Evolutionary conservation across 2,888 invertebrate genomes (phyloP).

Genomic region (Celastrina argiolus): DNA sequence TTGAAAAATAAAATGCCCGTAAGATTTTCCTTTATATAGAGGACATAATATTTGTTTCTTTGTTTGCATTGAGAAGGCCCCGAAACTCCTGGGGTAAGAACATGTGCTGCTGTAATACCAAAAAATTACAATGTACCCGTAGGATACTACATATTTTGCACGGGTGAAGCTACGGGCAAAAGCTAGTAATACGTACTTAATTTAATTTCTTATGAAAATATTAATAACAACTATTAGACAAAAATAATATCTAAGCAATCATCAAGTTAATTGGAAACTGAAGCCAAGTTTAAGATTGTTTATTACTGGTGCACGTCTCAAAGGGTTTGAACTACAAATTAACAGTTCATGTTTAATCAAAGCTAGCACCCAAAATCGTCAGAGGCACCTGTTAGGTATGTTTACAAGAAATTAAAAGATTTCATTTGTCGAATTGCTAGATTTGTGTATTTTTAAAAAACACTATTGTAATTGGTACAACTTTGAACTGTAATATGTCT

Average conservation of each 20-base stretch:
- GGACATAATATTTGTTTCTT: too few species aligned
- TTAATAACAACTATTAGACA: neutral
- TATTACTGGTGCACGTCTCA: constrained; percentile 11
- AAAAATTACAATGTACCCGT: too few species aligned
- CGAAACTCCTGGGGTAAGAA: too few species aligned
- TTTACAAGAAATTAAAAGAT: neutral
- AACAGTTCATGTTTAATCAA: constrained; percentile 19
- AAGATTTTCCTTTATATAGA: too few species aligned
- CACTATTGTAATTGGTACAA: too few species aligned
- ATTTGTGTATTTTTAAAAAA: neutral
- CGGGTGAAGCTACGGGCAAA: too few species aligned
- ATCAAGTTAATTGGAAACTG: constrained; percentile 13
- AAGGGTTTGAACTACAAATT: constrained; percentile 21
- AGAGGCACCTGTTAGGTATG: neutral
- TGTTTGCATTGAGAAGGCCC: too few species aligned
- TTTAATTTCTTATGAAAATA: neutral
- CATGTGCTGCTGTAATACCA: too few species aligned
- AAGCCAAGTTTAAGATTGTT: constrained; percentile 12
- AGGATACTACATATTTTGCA: too few species aligned
- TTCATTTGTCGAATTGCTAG: neutral
- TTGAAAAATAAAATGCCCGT: too few species aligned
- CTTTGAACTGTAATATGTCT: too few species aligned
- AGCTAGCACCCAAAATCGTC: constrained; percentile 9
- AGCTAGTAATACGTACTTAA: neutral
- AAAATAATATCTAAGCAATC: constrained; percentile 12